Percentiles rank a stretch among this genome's conserved stretches.
Conservation (phyloP, 2,797 vertebrate genomes). For the Cryptoblepharus egeriae region DNA sequence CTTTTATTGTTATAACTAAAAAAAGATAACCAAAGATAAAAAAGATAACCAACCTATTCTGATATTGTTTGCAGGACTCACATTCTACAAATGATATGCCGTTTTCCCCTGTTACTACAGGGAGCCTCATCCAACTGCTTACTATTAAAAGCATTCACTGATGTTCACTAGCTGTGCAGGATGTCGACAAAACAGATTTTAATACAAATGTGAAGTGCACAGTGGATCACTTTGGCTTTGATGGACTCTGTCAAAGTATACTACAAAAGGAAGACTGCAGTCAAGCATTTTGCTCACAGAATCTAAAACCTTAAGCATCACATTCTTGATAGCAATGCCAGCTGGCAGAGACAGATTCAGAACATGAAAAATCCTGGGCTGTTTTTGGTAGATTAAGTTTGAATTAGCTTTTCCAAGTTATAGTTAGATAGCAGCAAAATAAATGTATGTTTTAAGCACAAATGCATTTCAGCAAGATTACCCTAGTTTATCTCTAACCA, state of each 20-base stretch:
- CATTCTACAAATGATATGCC: neutral
- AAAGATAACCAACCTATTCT: neutral
- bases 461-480: slow-evolving; percentile 55
- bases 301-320: slow-evolving; percentile 36
- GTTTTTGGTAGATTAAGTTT: slow-evolving; percentile 55
- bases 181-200: slow-evolving; percentile 24
- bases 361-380: slow-evolving; percentile 30
- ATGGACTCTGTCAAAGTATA: neutral
- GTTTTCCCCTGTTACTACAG: neutral
- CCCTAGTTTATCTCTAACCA: slow-evolving; percentile 52
- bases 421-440: slow-evolving; percentile 53
- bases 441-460: slow-evolving; percentile 55
- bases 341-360: slow-evolving; percentile 48
- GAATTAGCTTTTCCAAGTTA: slow-evolving; percentile 56
- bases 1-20: too few relatives aligned
- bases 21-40: too few relatives aligned
- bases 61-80: neutral
- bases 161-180: slow-evolving; percentile 15
- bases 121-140: neutral
- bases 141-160: neutral
- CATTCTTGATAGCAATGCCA: slow-evolving; percentile 34
- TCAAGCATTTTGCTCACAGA: slow-evolving; percentile 17
- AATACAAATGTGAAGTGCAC: neutral
- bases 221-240: neutral
- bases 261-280: neutral